Conservation (phyloP, 1,140 invertebrate species). For the Drosophila jambulina region DNA sequence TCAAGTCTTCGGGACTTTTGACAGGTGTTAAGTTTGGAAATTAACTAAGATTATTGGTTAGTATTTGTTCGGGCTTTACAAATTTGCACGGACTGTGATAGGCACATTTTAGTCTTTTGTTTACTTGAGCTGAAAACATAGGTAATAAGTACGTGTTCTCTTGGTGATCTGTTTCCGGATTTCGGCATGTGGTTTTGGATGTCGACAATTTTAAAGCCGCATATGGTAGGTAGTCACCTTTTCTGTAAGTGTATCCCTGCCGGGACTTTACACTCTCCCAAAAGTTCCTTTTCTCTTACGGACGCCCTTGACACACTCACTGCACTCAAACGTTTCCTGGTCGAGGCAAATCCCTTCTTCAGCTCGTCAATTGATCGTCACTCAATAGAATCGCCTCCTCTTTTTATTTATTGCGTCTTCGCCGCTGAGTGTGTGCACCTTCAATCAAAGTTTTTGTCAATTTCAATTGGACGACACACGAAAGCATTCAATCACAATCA, state of each 20-base stretch:
- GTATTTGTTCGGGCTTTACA: constrained; percentile 10
- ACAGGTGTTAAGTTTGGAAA: constrained; percentile 19
- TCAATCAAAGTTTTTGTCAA: constrained; percentile 70
- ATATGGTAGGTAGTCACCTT: constrained; percentile 18
- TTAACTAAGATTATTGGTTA: constrained; percentile 27
- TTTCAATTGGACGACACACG: constrained; percentile 61
- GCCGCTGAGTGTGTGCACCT: constrained; percentile 39
- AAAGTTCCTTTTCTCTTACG: not conserved
- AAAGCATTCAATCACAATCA: constrained; percentile 45
- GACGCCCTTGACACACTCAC: not conserved
- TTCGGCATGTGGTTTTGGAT: constrained; percentile 15
- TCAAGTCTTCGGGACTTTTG: constrained; percentile 9
- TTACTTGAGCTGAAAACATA: not conserved
- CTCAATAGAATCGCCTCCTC: constrained; percentile 18
- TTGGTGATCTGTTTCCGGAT: not conserved
- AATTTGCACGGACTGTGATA: constrained; percentile 14
- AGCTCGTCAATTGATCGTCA: constrained; percentile 16
- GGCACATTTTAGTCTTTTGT: constrained; percentile 17
- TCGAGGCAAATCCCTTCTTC: not conserved
- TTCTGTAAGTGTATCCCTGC: not conserved
- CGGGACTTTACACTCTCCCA: no score
- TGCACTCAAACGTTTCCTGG: constrained; percentile 8
- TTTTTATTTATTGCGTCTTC: constrained; percentile 2
- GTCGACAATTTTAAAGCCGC: constrained; percentile 5
- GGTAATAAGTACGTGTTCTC: not conserved